phyloP scores from a whole-genome alignment of 2,797 vertebrate genomes.

The Petrocephalus schoutedeni region DNA sequence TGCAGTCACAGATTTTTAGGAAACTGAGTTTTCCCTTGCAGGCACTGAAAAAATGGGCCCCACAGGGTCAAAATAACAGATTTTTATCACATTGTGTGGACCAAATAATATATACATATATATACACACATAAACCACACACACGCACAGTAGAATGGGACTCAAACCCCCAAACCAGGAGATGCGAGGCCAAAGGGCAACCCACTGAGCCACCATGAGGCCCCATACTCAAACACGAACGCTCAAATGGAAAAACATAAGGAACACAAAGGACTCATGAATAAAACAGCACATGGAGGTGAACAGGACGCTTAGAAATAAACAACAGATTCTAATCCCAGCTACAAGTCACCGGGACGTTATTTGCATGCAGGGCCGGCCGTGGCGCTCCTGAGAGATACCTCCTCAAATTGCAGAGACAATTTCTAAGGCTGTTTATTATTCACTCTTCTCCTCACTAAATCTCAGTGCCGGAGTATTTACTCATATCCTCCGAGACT shows the following conservation, averaged over 20 bases:
- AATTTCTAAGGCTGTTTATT: not conserved
- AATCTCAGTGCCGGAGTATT: not conserved
- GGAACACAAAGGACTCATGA: slow-evolving; percentile 9
- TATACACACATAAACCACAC: no score
- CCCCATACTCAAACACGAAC: not conserved
- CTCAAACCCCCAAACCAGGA: not conserved
- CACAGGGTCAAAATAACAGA: no score
- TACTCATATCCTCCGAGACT: not conserved
- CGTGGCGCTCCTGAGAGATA: not conserved
- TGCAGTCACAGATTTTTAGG: no score
- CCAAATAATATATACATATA: no score
- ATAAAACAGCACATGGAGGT: slow-evolving; percentile 22
- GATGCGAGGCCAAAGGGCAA: not conserved
- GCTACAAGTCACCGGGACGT: not conserved
- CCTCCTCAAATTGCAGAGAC: not conserved
- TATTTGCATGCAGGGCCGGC: not conserved
- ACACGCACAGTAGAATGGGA: no score
- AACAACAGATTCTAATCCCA: slow-evolving; percentile 19
- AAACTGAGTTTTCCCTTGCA: no score
- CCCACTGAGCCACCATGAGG: no score
- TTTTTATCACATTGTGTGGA: no score
- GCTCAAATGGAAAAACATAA: slow-evolving; percentile 23
- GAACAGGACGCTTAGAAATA: slow-evolving; percentile 22
- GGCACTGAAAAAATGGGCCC: no score
- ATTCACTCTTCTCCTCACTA: not conserved